phyloP scores from a whole-genome alignment of 1,140 invertebrate species.

The Heliconius melpomene region DNA sequence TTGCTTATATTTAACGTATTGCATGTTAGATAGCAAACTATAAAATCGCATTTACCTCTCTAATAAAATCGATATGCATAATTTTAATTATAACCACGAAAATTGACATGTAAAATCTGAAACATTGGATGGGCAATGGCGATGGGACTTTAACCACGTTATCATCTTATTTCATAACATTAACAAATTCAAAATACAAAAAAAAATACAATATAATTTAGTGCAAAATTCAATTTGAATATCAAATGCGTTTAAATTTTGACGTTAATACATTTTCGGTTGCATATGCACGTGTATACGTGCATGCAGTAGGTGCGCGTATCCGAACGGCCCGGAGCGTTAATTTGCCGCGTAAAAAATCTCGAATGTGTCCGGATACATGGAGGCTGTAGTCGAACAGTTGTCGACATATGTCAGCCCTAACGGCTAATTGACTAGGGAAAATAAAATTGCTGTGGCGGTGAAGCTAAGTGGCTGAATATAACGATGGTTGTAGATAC shows the following conservation, averaged over 20 bases:
- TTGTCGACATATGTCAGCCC: constrained; percentile 75
- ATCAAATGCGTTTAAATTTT: constrained; percentile 20
- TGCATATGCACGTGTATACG: constrained; percentile 45
- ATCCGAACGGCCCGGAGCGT: constrained; percentile 60
- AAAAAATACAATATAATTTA: not conserved
- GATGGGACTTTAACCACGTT: too few relatives aligned
- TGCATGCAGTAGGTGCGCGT: constrained; percentile 48
- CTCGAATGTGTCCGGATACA: constrained; percentile 68
- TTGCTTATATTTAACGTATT: too few relatives aligned
- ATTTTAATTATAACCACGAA: too few relatives aligned
- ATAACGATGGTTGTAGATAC: not conserved
- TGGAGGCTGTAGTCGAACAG: constrained; percentile 70
- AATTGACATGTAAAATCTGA: too few relatives aligned
- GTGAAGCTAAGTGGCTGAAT: not conserved
- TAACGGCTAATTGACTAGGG: constrained; percentile 69
- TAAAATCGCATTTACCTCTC: too few relatives aligned
- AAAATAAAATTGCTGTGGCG: constrained; percentile 59
- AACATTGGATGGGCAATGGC: too few relatives aligned
- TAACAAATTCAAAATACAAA: too few relatives aligned
- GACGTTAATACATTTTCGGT: constrained; percentile 19
- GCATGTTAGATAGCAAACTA: too few relatives aligned
- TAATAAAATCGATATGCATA: too few relatives aligned
- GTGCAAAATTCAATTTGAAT: not conserved
- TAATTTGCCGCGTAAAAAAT: constrained; percentile 75
- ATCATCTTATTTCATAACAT: too few relatives aligned